phyloP scores from a whole-genome alignment of 2,888 invertebrate genomes.

The Tetragonisca angustula region DNA sequence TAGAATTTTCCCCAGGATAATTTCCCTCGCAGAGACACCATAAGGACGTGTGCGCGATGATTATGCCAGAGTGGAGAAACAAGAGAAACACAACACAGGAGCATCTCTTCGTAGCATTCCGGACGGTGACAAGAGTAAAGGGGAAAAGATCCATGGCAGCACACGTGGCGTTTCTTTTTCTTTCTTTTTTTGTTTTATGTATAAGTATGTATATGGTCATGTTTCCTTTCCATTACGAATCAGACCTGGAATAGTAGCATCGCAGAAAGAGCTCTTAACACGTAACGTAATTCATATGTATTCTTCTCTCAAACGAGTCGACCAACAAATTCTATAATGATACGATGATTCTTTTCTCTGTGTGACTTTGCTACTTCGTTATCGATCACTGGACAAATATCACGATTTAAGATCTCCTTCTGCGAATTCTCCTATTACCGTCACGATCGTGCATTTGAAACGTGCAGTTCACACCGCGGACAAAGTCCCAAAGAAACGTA shows the following conservation, averaged over 20 bases:
- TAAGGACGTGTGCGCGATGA: slow-evolving; percentile 43
- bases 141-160: slow-evolving; percentile 77
- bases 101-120: slow-evolving; percentile 65
- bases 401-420: slow-evolving; percentile 47
- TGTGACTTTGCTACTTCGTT: not conserved
- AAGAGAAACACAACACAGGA: slow-evolving; percentile 62
- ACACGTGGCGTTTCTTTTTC: slow-evolving; percentile 68
- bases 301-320: too few species aligned
- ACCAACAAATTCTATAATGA: not conserved
- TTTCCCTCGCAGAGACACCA: slow-evolving; percentile 58
- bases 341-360: not conserved
- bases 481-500: not conserved
- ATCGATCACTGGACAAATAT: not conserved
- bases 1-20: slow-evolving; percentile 57
- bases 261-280: slow-evolving; percentile 46
- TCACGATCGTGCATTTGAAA: slow-evolving; percentile 51
- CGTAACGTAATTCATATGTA: not conserved
- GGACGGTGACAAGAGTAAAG: slow-evolving; percentile 66
- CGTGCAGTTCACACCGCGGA: not conserved
- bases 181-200: slow-evolving; percentile 42
- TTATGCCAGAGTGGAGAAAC: slow-evolving; percentile 50
- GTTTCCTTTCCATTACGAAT: slow-evolving; percentile 57
- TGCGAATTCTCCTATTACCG: slow-evolving; percentile 43
- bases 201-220: slow-evolving; percentile 45
- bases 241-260: slow-evolving; percentile 64